phyloP scores from a whole-genome alignment of 2,797 vertebrate genomes.

The Phataginus tricuspis region DNA sequence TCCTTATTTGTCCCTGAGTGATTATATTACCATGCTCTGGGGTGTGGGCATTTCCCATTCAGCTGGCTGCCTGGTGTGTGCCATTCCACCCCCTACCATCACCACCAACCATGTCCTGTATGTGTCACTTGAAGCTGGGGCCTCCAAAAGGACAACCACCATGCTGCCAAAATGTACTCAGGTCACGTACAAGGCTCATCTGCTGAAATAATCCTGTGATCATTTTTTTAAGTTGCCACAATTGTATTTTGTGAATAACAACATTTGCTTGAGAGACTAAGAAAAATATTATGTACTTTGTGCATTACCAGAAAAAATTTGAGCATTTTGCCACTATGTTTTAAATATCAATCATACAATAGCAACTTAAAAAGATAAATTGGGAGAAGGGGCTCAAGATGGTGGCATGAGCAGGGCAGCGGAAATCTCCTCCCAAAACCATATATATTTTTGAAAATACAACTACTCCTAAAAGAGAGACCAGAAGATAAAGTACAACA shows the following conservation, averaged over 20 bases:
- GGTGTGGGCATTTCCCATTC: not conserved
- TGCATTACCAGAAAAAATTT: constrained; percentile 41
- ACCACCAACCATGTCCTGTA: not conserved
- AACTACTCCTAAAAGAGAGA: too few species aligned
- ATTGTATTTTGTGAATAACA: constrained; percentile 38
- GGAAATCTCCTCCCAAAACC: too few species aligned
- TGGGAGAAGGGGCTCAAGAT: not conserved
- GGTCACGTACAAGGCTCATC: not conserved
- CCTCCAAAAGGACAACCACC: not conserved
- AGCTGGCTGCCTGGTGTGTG: not conserved
- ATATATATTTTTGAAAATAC: too few species aligned
- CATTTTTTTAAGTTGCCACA: constrained; percentile 2
- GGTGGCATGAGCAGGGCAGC: too few species aligned
- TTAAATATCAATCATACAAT: constrained; percentile 51
- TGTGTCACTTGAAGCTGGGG: not conserved
- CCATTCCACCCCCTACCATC: not conserved
- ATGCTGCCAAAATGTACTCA: not conserved
- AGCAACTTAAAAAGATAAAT: constrained; percentile 32
- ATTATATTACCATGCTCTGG: not conserved
- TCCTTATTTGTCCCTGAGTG: constrained; percentile 8
- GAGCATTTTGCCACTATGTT: not conserved
- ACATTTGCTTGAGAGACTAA: constrained; percentile 28
- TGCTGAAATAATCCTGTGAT: not conserved
- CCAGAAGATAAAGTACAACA: too few species aligned
- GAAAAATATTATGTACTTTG: not conserved